Evolutionary conservation across 2,888 invertebrate genomes (phyloP).

Genomic region (Volucella bombylans): DNA sequence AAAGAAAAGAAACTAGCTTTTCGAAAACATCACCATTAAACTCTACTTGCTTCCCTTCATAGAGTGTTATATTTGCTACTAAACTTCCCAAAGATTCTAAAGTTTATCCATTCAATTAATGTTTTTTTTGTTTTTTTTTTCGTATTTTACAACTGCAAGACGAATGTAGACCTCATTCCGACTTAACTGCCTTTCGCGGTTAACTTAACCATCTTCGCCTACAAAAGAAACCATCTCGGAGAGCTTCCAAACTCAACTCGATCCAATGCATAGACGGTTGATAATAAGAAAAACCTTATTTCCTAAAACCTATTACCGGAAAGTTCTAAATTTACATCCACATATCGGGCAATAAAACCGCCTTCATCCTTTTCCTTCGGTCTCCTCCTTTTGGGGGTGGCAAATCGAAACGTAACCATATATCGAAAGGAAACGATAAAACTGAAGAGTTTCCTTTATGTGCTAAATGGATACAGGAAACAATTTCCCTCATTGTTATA

Average conservation of each 20-base stretch:
- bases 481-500: slow-evolving; percentile 81
- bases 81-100: too few species aligned
- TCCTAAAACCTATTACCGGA: slow-evolving; percentile 64
- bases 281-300: slow-evolving; percentile 45
- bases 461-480: slow-evolving; percentile 82
- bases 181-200: too few species aligned
- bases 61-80: too few species aligned
- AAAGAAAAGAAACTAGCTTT: too few species aligned
- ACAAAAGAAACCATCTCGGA: too few species aligned
- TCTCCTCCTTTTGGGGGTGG: not conserved
- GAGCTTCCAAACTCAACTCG: not conserved
- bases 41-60: too few species aligned
- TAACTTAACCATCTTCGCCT: too few species aligned
- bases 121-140: too few species aligned
- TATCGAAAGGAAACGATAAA: slow-evolving; percentile 81
- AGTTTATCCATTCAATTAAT: too few species aligned
- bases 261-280: slow-evolving; percentile 35
- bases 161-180: too few species aligned
- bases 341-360: slow-evolving; percentile 61
- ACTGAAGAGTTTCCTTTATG: slow-evolving; percentile 82
- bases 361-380: slow-evolving; percentile 8
- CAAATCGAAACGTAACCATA: slow-evolving; percentile 75
- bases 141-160: too few species aligned
- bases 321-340: slow-evolving; percentile 70
- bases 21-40: too few species aligned